Percentiles rank a stretch among this genome's conserved stretches.
Conservation (phyloP, 1,140 invertebrate species). For the Cotesia glomerata region DNA sequence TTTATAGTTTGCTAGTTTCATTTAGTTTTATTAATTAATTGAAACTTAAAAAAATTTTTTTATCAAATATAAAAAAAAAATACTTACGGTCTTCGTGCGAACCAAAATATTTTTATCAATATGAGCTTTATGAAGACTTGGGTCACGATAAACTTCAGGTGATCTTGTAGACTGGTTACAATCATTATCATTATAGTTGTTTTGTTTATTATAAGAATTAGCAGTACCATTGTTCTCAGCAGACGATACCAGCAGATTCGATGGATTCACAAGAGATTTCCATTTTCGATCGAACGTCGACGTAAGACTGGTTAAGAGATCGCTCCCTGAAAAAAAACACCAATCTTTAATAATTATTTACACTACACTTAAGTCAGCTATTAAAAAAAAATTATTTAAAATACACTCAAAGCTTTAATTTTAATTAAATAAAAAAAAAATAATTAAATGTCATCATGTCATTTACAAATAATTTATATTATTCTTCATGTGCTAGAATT, state of each 20-base stretch:
- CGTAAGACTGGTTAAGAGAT: conserved; percentile 73
- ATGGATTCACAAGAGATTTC: conserved; percentile 66
- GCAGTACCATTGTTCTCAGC: conserved; percentile 35
- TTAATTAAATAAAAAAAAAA: not conserved
- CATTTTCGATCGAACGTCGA: conserved; percentile 79
- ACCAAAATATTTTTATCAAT: conserved; percentile 44
- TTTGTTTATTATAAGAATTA: conserved; percentile 26
- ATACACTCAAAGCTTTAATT: conserved; percentile 31
- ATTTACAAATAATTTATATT: conserved; percentile 11
- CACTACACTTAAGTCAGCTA: not conserved
- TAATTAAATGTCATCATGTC: not conserved
- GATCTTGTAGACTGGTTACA: conserved; percentile 22
- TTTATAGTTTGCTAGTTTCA: too few species aligned
- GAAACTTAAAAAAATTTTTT: too few species aligned
- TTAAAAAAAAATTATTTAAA: conserved; percentile 3
- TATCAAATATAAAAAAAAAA: not conserved
- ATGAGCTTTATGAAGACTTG: conserved; percentile 55
- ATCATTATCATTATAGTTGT: conserved; percentile 9
- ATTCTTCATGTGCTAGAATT: conserved; percentile 17
- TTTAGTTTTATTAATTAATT: too few species aligned
- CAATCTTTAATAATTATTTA: conserved; percentile 12
- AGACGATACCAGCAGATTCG: conserved; percentile 43
- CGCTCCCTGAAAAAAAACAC: conserved; percentile 66
- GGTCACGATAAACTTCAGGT: conserved; percentile 55
- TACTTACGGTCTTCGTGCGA: conserved; percentile 49